Conservation (phyloP, 2,797 vertebrate genomes). For the Falco naumanni region DNA sequence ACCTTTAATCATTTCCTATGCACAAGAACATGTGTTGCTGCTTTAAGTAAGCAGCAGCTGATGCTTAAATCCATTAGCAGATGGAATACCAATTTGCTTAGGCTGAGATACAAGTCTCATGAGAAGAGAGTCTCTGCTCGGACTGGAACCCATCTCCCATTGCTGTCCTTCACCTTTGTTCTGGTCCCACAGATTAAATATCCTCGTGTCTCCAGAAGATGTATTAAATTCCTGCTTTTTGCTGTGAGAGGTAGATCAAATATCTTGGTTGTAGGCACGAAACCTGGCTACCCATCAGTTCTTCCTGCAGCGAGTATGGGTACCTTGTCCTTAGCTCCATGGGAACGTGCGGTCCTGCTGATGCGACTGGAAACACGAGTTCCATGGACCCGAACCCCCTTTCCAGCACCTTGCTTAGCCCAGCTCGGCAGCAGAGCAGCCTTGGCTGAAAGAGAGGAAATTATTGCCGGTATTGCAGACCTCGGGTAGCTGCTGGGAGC, state of each 20-base stretch:
- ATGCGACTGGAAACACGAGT: accelerated
- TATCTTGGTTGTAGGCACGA: slow-evolving; percentile 10
- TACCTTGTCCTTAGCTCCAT: neutral
- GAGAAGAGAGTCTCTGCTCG: neutral
- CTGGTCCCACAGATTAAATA: slow-evolving; percentile 19
- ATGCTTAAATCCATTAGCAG: neutral
- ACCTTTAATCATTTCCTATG: neutral
- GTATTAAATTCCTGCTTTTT: slow-evolving; percentile 52
- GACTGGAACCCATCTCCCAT: neutral
- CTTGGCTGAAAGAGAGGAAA: neutral
- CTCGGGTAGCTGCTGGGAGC: neutral
- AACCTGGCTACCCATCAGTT: neutral
- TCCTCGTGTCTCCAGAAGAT: neutral
- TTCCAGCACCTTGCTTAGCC: neutral
- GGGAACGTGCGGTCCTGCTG: neutral
- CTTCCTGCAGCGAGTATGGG: neutral
- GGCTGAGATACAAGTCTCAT: neutral
- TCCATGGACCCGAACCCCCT: neutral
- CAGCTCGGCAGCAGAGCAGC: neutral
- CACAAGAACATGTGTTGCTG: neutral
- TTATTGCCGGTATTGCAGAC: neutral
- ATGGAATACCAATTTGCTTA: slow-evolving; percentile 15
- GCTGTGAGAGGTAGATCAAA: slow-evolving; percentile 17
- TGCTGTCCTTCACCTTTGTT: slow-evolving; percentile 41
- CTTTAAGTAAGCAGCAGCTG: neutral